Conservation (phyloP, 2,888 invertebrate species). For the Apotomis betuletana region DNA sequence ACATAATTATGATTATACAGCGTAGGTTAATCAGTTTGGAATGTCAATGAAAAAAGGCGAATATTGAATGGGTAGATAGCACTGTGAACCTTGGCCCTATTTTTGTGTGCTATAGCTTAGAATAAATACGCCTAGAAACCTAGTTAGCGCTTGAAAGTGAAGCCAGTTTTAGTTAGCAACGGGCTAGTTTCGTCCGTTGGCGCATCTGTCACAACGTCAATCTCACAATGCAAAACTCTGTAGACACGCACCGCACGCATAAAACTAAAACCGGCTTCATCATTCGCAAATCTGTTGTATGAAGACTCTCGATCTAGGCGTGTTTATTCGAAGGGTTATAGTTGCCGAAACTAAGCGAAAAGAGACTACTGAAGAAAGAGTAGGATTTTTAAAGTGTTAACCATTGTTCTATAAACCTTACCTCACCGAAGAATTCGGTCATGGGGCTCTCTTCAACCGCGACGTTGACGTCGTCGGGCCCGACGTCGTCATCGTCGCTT, state of each 20-base stretch:
- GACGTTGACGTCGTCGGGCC: slow-evolving; percentile 97
- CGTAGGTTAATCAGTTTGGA: not conserved
- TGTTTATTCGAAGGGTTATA: not conserved
- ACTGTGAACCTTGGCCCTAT: not conserved
- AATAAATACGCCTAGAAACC: too few species aligned
- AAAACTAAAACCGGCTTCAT: too few species aligned
- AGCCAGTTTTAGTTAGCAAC: too few species aligned
- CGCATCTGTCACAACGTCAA: too few species aligned
- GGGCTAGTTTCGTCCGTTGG: too few species aligned
- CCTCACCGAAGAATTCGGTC: slow-evolving; percentile 99
- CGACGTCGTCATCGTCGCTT: slow-evolving; percentile 98
- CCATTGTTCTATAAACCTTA: slow-evolving; percentile 69
- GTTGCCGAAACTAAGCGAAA: not conserved
- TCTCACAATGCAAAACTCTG: too few species aligned
- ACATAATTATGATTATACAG: not conserved
- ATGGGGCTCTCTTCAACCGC: slow-evolving; percentile 98
- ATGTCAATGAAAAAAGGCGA: not conserved
- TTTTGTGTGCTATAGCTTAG: not conserved
- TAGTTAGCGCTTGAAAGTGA: too few species aligned
- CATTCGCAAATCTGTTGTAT: too few species aligned
- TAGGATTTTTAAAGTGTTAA: not conserved
- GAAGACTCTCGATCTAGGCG: too few species aligned
- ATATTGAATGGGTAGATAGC: not conserved
- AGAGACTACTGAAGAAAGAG: not conserved
- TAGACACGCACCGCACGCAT: too few species aligned